Evolutionary conservation across 2,113 vertebrate genomes (phyloP), one percentile per base, ranked within the genome.

Genomic region (Atrichornis clamosus): DNA sequence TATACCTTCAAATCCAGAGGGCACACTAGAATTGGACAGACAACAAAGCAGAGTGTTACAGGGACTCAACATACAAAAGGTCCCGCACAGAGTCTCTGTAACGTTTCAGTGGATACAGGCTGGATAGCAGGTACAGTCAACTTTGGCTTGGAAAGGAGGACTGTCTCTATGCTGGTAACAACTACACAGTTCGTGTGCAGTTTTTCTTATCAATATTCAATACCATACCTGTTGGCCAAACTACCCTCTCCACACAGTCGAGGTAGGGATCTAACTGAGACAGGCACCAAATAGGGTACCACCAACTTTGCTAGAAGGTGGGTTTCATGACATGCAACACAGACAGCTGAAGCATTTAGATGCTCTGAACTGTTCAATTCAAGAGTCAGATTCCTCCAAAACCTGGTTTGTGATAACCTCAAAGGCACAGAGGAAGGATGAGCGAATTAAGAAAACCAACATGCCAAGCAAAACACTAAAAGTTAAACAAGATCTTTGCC

Each of bases 1-100:
- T 76, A 99, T 98, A 63, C 98, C 98, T 90, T 99, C 99, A 62
- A 98, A 97, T 79, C 99, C 98, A 49, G 98, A 94, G 68, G 98
- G 95, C 52, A 99, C 99, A 0, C 99, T 99, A 94, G 96, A 97
- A 92, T 69, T 67, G 80, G 46, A 89, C 8, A 56, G 35, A 94
- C 56, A 7, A 86, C 37, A 90, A 80, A 90, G 56, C 26, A 81
- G 30, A 78, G 13, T 2, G 10, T 96, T 85, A 89, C 0, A 90
- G 24, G 11, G 41, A 90, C 28, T 55, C 41, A 86, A 14, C 15
- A 52, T 10, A 35, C 7, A 52, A 73, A 70, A 75, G 4, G 4
- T 76, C 42, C 49, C 17, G 20, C 27, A 73, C 12, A 84, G 41
- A 13, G 12, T 22, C 24, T 56, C 9, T 59, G 30, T 35, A 72